These are phyloP conservation scores for Elegia similella DNA, from an alignment of 2,888 invertebrate genomes.

Conservation along the genomic window DNA sequence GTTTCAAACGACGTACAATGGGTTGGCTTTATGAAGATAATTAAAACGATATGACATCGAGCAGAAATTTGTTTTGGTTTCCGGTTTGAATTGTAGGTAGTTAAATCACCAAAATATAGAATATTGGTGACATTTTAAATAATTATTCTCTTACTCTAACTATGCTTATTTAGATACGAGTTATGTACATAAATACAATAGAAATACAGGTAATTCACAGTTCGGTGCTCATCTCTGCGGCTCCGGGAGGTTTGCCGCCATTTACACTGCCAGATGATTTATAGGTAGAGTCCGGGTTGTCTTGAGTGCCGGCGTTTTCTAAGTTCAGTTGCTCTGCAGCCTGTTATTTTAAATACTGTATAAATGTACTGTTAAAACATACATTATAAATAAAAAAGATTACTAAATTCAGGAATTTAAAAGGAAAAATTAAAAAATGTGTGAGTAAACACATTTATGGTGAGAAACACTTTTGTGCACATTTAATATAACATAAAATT, in stretches of 20 bases:
- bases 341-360: constrained; percentile 39
- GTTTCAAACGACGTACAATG: neutral
- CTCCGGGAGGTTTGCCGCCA: constrained; percentile 47
- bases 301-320: constrained; percentile 41
- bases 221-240: constrained; percentile 87
- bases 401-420: neutral
- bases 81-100: too few species aligned
- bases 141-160: too few species aligned
- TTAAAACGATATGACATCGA: neutral
- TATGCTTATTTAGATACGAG: neutral
- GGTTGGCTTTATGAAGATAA: neutral
- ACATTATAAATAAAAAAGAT: constrained; percentile 3
- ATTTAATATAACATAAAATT: constrained; percentile 23
- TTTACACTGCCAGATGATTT: constrained; percentile 37
- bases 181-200: neutral
- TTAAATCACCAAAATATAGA: too few species aligned
- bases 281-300: constrained; percentile 36
- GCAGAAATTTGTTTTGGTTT: neutral
- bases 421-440: neutral
- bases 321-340: constrained; percentile 76
- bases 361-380: constrained; percentile 26
- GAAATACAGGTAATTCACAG: constrained; percentile 57
- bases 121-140: too few species aligned
- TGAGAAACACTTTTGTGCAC: neutral
- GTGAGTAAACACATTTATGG: neutral